Evolutionary conservation across 2,888 invertebrate genomes (phyloP), one percentile per base, ranked within the genome.

Genomic region (Tiliacea aurago): DNA sequence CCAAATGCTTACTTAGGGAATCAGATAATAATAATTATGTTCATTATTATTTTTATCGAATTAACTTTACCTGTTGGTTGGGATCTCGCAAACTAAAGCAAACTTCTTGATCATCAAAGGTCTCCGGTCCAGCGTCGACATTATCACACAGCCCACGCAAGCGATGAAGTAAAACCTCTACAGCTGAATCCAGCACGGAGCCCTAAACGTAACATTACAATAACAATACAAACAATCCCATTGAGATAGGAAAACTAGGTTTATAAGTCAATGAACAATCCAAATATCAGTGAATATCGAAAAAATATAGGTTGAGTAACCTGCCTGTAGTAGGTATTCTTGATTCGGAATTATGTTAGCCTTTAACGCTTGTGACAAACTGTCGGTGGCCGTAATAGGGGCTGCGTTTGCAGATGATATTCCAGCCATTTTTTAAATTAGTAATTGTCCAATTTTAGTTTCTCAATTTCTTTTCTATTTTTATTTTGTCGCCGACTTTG

Each of bases 21-120:
- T 4, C 20, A 28, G 45, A 13, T 28, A 45, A 28, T 13, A n/a
- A n/a, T n/a, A n/a, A n/a, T n/a, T n/a, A 23, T 62, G 20, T 28
- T 47, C 28, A 15, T 20, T 20, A 28, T 70, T 33, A 7, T 15
- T 43, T 15, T 3, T n/a, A 33, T 55, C 9, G 0, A 28, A 53
- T 20, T 33, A n/a, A 53, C n/a, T 51, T 67, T 89, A 97, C 96
- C 94, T 95, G 95, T 88, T 96, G 97, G 86, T 97, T 97, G 18
- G 97, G 97, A 77, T 97, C 97, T 82, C 98, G 96, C 76, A 98
- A 96, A 78, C 98, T 98, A 87, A 98, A 98, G 91, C 98, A 99
- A 90, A 99, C 98, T 97, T 99, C 99, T 91, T 99, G 98, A 92
- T 99, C 99, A 90, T 98, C 98, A 93, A 99, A 99, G 0, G 98